These are phyloP conservation scores for Cebuella pygmaea DNA, from an alignment of 2,797 vertebrate genomes.

Conservation along the genomic window DNA sequence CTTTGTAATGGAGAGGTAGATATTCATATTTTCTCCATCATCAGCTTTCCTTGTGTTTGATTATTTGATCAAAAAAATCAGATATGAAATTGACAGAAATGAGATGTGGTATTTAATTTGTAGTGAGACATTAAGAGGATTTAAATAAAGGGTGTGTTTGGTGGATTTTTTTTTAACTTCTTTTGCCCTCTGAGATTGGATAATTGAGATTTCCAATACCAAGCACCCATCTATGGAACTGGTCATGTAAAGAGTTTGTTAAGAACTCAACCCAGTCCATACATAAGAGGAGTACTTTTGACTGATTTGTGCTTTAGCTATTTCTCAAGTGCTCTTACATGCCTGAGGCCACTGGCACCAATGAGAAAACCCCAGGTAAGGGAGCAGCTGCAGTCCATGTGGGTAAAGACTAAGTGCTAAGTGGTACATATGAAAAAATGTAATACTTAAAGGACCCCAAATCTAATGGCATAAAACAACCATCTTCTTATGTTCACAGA, in stretches of 20 bases:
- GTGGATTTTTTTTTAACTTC: slow-evolving; percentile 11
- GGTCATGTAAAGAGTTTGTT: not conserved
- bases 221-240: not conserved
- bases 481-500: not conserved
- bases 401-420: slow-evolving; percentile 18
- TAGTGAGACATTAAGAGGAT: slow-evolving; percentile 14
- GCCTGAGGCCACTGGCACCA: not conserved
- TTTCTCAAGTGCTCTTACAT: slow-evolving; percentile 1
- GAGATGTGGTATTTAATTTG: slow-evolving; percentile 44
- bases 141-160: slow-evolving; percentile 22
- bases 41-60: slow-evolving; percentile 30
- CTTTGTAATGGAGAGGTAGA: slow-evolving; percentile 9
- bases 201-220: slow-evolving; percentile 40
- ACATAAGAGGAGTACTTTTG: not conserved
- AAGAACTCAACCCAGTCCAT: not conserved
- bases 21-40: slow-evolving; percentile 14
- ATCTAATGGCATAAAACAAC: slow-evolving; percentile 1
- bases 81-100: not conserved
- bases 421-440: slow-evolving; percentile 58
- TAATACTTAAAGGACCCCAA: slow-evolving; percentile 44
- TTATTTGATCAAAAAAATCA: slow-evolving; percentile 20
- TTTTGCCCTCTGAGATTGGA: not conserved
- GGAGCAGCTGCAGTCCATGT: slow-evolving; percentile 55
- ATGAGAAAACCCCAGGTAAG: slow-evolving; percentile 55
- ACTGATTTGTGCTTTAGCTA: slow-evolving; percentile 18